Evolutionary conservation across 2,888 invertebrate species (phyloP).

Genomic region (Hypolimnas misippus): DNA sequence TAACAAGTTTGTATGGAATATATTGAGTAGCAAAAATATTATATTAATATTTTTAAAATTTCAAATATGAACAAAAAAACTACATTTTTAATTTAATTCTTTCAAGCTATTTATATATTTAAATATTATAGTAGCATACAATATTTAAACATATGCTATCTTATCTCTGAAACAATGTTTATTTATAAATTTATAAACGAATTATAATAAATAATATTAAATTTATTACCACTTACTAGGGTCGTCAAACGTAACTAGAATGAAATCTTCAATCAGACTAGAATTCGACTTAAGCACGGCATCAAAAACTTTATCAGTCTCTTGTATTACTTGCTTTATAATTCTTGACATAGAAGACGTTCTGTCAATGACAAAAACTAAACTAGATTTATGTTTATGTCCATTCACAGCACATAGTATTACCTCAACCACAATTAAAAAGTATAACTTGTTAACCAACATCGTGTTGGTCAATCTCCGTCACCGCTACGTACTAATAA

Average conservation of each 20-base stretch:
- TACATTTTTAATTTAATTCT: too few species aligned
- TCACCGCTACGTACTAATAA: neutral
- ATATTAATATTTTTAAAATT: too few species aligned
- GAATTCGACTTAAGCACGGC: slow-evolving; percentile 53
- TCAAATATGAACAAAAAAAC: too few species aligned
- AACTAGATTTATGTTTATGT: slow-evolving; percentile 54
- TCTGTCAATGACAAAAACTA: slow-evolving; percentile 67
- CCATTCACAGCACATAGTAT: slow-evolving; percentile 29
- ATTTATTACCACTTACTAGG: slow-evolving; percentile 55
- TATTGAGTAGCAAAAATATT: too few species aligned
- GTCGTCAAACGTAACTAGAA: slow-evolving; percentile 69
- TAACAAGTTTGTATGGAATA: too few species aligned
- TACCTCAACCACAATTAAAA: neutral
- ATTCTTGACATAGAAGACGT: slow-evolving; percentile 63
- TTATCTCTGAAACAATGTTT: too few species aligned
- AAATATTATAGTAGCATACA: too few species aligned
- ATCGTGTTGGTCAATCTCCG: neutral
- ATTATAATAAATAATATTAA: too few species aligned
- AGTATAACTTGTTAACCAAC: neutral
- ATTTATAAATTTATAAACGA: too few species aligned
- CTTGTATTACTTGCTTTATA: slow-evolving; percentile 56
- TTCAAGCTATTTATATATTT: too few species aligned
- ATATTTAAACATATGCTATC: too few species aligned
- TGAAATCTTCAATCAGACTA: slow-evolving; percentile 63
- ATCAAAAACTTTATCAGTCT: slow-evolving; percentile 59